Evolutionary conservation across 2,113 vertebrate species (phyloP).

Genomic region (Cochlearius cochlearius): DNA sequence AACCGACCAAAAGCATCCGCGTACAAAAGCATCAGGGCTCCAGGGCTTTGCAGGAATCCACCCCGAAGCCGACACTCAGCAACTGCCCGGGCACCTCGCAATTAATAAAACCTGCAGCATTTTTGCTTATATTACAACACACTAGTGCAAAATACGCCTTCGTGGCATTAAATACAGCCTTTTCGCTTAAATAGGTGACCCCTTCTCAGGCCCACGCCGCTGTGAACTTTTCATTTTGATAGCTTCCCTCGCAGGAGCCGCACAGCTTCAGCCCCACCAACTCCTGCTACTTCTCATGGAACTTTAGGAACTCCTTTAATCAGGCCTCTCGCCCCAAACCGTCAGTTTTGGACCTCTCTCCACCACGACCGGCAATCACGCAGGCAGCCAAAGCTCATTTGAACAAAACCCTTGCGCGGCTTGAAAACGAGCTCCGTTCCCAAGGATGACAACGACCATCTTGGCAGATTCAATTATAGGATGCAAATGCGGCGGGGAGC

Average conservation of each 20-base stretch:
- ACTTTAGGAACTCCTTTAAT: background rate
- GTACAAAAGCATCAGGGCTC: background rate
- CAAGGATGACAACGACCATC: background rate
- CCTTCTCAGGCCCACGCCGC: background rate
- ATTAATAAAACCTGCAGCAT: background rate
- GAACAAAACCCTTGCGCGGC: background rate
- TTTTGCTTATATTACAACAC: background rate
- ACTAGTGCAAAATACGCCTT: background rate
- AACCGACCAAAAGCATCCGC: accelerated
- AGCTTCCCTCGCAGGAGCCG: background rate
- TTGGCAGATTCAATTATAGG: background rate
- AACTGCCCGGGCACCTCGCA: background rate
- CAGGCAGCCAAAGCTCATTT: background rate
- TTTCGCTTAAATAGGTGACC: background rate
- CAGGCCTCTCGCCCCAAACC: background rate
- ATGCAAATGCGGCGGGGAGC: background rate
- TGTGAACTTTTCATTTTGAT: background rate
- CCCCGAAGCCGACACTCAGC: background rate
- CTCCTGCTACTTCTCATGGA: background rate
- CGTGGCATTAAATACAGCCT: background rate
- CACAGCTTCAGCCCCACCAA: background rate
- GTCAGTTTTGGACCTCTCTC: background rate
- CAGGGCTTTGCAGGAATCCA: background rate
- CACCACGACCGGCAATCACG: background rate
- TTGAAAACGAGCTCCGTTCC: background rate